Base-by-base conservation (phyloP, 2,113 vertebrate genomes). In the Amazona guildingii region DNA sequence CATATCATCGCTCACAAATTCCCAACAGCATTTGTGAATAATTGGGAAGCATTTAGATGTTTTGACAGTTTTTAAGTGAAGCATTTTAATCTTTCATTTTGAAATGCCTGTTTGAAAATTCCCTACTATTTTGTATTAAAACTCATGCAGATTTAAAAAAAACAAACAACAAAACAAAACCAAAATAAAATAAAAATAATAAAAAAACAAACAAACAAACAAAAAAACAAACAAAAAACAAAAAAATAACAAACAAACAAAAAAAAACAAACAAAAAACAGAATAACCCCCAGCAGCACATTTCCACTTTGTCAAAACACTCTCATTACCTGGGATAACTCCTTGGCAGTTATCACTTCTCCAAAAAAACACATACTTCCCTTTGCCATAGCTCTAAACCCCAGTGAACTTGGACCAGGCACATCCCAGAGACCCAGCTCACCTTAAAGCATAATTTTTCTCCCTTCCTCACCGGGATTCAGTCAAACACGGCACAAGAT, bases 401-500 rank as follows among this genome's bases (percentile, higher is more conserved):
- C n/a, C n/a, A 13, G 5, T 0, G 11, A 70, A 0, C 13, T 33
- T 1, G 23, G 7, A 37, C 4, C 17, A 59, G 9, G 10, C 28
- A 13, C 28, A 27, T 8, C 61, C 72, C 92, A 48, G 7, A 27
- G 7, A 13, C 10, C 12, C 39, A 8, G 3, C 11, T 48, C 52
- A 27, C 31, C 35, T 61, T 17, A 9, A 48, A 27, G 2, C 4
- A 4, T 1, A 15, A 1, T 20, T 57, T 67, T 15, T 16, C 11
- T 11, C 17, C 35, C 7, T 9, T 27, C 16, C 35, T 61, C 4
- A 6, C 23, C 2, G 0, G 20, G 41, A 51, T 29, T 37, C 55
- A 17, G 17, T 2, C 19, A 44, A 44, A 10, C 29, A 11, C 1
- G 13, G 2, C 2, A 1, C 13, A 6, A 0, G 1, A 52, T 1